Base-by-base conservation (phyloP, 1,140 invertebrate species). In the Sycophaga agraensis region DNA sequence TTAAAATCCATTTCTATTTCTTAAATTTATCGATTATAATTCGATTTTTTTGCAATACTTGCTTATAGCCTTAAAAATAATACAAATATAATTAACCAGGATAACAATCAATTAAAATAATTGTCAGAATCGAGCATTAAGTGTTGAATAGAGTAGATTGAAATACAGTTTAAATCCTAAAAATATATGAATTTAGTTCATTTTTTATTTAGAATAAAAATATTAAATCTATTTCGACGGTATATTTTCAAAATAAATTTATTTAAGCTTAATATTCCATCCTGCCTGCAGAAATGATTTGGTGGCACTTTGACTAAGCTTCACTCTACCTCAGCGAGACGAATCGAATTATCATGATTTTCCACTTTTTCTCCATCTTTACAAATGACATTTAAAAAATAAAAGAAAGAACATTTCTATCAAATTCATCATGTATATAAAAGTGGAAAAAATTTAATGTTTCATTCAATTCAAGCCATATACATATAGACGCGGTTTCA, bases 201-300 rank as follows among this genome's bases (percentile, higher is more conserved):
- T 34, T 34, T n/a, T n/a, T 45, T 12, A 61, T n/a, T 45, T 59
- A 34, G 16, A 60, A 48, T 50, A 54, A 59, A 51, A 54, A 56
- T 59, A 64, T 59, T 37, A 59, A 59, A 19, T 34, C 59, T n/a
- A 48, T 9, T 24, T 45, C 42, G 51, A 61, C 19, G 14, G 57
- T 61, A 51, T 49, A 43, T 50, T 66, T 68, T 63, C 62, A 69
- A 71, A 73, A 69, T 68, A 69, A 67, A 64, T 31, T 64, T 31
- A 66, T 59, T 70, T 64, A 69, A 72, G 56, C 61, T 66, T 71
- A 70, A 63, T 45, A 34, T 57, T 71, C 70, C 28, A 11, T 73
- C 66, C 73, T 74, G 67, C 67, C 68, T 60, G 69, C 67, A 67
- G 66, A 75, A 74, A 51, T 72, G 39, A 65, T 43, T 56, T 17